Evolutionary conservation across 1,140 invertebrate genomes (phyloP).

Genomic region (Sycophila sp.): DNA sequence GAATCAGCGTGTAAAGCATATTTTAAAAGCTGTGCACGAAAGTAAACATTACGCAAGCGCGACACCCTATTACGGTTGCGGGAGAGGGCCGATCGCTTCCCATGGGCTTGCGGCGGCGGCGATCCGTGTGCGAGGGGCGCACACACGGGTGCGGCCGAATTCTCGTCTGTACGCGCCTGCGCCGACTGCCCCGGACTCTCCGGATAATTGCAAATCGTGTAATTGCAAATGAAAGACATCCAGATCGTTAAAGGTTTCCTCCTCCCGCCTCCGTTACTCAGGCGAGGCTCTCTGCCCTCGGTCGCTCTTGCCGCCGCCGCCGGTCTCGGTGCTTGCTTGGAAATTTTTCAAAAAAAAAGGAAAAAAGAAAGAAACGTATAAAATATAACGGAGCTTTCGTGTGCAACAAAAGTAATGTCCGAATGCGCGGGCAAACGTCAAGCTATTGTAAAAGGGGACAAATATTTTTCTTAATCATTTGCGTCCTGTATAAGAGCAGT

Average conservation of each 20-base stretch:
- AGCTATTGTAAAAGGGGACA: not conserved
- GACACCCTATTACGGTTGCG: constrained; percentile 18
- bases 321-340: not conserved
- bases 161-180: not conserved
- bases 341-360: not conserved
- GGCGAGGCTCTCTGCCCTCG: not conserved
- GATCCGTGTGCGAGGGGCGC: not conserved
- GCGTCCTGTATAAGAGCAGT: too few relatives aligned
- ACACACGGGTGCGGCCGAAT: not conserved
- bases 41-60: constrained; percentile 31
- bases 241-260: constrained; percentile 18
- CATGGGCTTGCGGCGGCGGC: not conserved
- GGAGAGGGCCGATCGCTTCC: not conserved
- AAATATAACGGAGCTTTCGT: too few relatives aligned
- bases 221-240: constrained; percentile 38
- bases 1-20: constrained; percentile 7
- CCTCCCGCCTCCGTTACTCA: not conserved
- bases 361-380: not conserved
- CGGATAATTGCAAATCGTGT: constrained; percentile 36
- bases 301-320: not conserved
- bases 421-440: not conserved
- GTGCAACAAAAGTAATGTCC: not conserved
- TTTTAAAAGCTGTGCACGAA: not conserved
- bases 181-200: not conserved
- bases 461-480: not conserved